Evolutionary conservation across 2,888 invertebrate genomes (phyloP).

Genomic region (Drosophila gaucha): DNA sequence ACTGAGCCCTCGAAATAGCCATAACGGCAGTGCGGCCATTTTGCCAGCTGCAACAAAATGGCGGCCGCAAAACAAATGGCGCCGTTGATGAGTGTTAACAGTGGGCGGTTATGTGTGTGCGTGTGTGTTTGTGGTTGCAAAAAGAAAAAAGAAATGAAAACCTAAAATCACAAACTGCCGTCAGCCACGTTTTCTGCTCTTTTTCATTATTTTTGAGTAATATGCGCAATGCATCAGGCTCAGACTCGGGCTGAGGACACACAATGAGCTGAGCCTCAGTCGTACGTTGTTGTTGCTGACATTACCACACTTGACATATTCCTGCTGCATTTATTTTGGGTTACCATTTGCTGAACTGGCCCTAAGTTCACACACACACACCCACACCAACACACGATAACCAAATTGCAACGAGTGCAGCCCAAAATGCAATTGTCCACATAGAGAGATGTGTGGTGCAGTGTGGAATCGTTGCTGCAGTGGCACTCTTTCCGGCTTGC

Average conservation of each 20-base stretch:
- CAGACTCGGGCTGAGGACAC: slow-evolving; percentile 22
- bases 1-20: slow-evolving; percentile 25
- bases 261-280: slow-evolving; percentile 33
- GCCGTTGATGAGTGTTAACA: slow-evolving; percentile 66
- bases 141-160: neutral
- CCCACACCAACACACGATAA: slow-evolving; percentile 8
- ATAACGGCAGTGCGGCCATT: slow-evolving; percentile 54
- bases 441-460: neutral
- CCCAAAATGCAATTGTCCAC: slow-evolving; percentile 38
- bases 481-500: slow-evolving; percentile 23
- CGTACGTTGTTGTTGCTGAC: slow-evolving; percentile 20
- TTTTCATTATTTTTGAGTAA: slow-evolving; percentile 75
- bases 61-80: slow-evolving; percentile 72
- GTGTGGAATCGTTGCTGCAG: neutral
- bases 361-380: slow-evolving; percentile 35
- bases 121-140: slow-evolving; percentile 9
- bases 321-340: slow-evolving; percentile 73
- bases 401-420: slow-evolving; percentile 40
- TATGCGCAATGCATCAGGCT: slow-evolving; percentile 75
- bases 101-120: slow-evolving; percentile 27
- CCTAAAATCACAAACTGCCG: slow-evolving; percentile 50
- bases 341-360: slow-evolving; percentile 49
- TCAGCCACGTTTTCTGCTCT: slow-evolving; percentile 43
- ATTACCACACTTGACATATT: slow-evolving; percentile 70
- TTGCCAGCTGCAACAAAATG: slow-evolving; percentile 74